phyloP scores from a whole-genome alignment of 2,888 invertebrate species.

The Nasonia oneida region DNA sequence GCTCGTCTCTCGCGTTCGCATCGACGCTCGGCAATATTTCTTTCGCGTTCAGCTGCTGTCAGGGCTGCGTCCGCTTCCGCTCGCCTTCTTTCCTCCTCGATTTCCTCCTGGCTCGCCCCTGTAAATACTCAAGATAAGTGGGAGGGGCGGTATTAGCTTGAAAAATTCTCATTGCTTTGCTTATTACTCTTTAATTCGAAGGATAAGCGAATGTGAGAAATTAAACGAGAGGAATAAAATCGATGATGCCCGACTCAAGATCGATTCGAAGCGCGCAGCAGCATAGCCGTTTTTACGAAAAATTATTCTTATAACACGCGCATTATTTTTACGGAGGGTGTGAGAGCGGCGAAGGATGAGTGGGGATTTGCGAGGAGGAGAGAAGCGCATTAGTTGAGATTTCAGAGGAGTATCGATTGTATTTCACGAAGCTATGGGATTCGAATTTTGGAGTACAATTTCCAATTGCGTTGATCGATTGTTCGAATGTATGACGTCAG shows the following conservation, averaged over 20 bases:
- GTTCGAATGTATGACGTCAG: too few species aligned
- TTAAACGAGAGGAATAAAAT: neutral
- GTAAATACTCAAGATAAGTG: constrained; percentile 4
- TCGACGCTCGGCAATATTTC: constrained; percentile 71
- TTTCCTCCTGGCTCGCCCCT: constrained; percentile 71
- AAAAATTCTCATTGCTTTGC: neutral
- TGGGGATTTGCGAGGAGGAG: too few species aligned
- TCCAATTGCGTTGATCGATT: too few species aligned
- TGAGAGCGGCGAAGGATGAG: too few species aligned
- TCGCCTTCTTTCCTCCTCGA: constrained; percentile 64
- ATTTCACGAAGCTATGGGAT: too few species aligned
- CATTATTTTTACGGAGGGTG: neutral
- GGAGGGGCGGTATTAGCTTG: neutral
- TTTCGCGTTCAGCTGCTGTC: constrained; percentile 70
- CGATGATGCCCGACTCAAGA: neutral
- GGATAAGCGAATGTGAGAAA: neutral
- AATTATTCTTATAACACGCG: neutral
- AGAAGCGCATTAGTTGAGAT: too few species aligned
- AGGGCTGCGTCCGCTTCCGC: constrained; percentile 69
- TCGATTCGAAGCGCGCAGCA: neutral
- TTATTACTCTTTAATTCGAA: neutral
- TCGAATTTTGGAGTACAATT: too few species aligned
- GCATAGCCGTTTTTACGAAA: neutral
- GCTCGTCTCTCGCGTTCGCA: constrained; percentile 73
- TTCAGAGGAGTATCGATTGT: too few species aligned